phyloP scores from a whole-genome alignment of 2,797 vertebrate genomes.

The Tapirus indicus region DNA sequence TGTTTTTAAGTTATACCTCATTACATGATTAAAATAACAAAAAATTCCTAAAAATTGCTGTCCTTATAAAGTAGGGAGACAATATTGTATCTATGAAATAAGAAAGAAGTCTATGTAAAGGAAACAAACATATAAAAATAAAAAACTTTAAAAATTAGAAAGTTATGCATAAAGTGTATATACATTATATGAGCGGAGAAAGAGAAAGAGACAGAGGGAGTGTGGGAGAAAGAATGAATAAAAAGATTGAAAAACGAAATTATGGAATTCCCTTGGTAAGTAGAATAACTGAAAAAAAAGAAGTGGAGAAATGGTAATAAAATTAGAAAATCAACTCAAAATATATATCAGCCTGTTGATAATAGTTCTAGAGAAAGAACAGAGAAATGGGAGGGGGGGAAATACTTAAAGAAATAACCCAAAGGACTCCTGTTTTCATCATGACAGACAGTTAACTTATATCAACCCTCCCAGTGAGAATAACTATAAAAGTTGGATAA shows the following conservation, averaged over 20 bases:
- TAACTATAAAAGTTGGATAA: neutral
- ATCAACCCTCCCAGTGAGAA: neutral
- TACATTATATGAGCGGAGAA: neutral
- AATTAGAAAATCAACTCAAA: neutral
- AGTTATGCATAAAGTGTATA: neutral
- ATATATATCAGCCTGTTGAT: neutral
- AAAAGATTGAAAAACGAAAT: neutral
- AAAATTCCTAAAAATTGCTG: neutral
- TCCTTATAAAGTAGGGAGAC: neutral
- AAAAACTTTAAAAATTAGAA: neutral
- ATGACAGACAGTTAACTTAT: neutral
- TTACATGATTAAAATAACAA: neutral
- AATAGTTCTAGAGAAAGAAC: neutral
- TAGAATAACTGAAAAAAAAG: neutral
- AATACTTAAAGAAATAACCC: conserved; percentile 16
- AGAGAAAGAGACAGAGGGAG: neutral
- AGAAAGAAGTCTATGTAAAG: neutral
- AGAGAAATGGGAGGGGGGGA: neutral
- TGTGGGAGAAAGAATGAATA: neutral
- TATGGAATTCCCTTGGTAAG: neutral
- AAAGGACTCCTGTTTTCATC: neutral
- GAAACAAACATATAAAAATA: neutral
- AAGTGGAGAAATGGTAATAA: neutral
- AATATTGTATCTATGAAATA: neutral
- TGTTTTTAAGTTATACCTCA: neutral